Conservation (phyloP, 1,140 invertebrate species). For the Drosophila subobscura region DNA sequence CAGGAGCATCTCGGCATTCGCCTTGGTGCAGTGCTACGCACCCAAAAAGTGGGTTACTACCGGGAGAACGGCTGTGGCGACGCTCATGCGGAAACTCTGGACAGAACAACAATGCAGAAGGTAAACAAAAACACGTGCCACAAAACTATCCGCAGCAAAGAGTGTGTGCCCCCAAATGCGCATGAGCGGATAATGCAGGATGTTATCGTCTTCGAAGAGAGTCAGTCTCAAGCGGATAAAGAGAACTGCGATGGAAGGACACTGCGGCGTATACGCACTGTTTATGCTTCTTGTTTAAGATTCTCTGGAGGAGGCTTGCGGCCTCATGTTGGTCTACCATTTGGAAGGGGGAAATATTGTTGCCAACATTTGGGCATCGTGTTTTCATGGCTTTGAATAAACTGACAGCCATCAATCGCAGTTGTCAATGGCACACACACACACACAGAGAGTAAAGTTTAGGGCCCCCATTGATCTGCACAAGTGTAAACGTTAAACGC, state of each 20-base stretch:
- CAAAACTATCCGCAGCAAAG: constrained; percentile 52
- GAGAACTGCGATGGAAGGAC: constrained; percentile 16
- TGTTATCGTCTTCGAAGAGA: not conserved
- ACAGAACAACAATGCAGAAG: constrained; percentile 64
- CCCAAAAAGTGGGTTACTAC: constrained; percentile 67
- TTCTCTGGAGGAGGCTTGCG: not conserved
- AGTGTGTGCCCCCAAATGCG: constrained; percentile 14
- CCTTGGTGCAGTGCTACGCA: constrained; percentile 49
- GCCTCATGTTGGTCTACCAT: too few relatives aligned
- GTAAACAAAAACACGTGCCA: constrained; percentile 80
- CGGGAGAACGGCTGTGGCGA: constrained; percentile 22
- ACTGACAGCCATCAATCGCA: not conserved
- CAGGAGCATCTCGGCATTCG: constrained; percentile 16
- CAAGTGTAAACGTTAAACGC: constrained; percentile 62
- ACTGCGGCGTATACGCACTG: constrained; percentile 47
- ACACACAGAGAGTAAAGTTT: not conserved
- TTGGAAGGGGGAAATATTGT: not conserved
- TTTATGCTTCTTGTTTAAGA: constrained; percentile 13
- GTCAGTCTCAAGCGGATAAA: constrained; percentile 26
- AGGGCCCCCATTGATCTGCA: constrained; percentile 39
- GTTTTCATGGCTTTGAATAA: not conserved
- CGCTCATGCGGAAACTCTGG: constrained; percentile 43
- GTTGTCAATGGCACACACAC: not conserved
- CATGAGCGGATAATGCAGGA: constrained; percentile 56
- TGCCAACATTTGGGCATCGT: not conserved